A percentile compares a stretch with the other conserved stretches of the same genome.
These are phyloP conservation scores for Thamnophis elegans DNA, from an alignment of 2,797 vertebrate genomes.

Conservation along the genomic window DNA sequence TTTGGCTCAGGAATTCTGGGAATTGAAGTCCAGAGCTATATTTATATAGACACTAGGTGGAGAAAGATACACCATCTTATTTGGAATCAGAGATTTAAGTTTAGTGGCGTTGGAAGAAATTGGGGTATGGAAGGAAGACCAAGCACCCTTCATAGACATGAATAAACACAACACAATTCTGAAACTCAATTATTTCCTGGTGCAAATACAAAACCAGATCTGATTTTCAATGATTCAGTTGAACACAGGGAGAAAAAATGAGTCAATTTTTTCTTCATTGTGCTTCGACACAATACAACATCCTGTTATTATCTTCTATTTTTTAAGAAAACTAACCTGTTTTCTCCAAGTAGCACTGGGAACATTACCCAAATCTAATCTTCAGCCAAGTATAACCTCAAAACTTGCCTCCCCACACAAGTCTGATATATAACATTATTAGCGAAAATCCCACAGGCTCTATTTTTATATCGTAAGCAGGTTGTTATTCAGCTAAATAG, in stretches of 20 bases:
- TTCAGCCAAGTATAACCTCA: background rate
- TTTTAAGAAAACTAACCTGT: conserved; percentile 22
- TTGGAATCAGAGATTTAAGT: background rate
- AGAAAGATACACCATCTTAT: too few relatives aligned
- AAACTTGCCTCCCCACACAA: background rate
- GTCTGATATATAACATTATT: conserved; percentile 23
- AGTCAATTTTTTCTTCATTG: conserved; percentile 16
- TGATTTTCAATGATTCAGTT: conserved; percentile 14
- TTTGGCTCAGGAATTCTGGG: too few relatives aligned
- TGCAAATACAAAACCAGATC: background rate
- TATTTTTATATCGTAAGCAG: background rate
- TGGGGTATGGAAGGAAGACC: too few relatives aligned
- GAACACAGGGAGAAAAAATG: conserved; percentile 2
- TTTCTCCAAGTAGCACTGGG: background rate
- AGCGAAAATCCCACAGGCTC: conserved; percentile 2
- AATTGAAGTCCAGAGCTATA: too few relatives aligned
- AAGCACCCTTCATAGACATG: background rate
- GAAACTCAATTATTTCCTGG: background rate
- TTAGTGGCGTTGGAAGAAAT: background rate
- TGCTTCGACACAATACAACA: conserved; percentile 6
- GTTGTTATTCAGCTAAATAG: background rate
- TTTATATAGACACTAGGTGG: background rate
- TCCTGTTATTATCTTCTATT: background rate
- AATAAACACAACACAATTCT: background rate
- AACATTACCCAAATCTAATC: conserved; percentile 22